phyloP scores from a whole-genome alignment of 1,140 invertebrate genomes.

The Cyphomyrmex costatus region DNA sequence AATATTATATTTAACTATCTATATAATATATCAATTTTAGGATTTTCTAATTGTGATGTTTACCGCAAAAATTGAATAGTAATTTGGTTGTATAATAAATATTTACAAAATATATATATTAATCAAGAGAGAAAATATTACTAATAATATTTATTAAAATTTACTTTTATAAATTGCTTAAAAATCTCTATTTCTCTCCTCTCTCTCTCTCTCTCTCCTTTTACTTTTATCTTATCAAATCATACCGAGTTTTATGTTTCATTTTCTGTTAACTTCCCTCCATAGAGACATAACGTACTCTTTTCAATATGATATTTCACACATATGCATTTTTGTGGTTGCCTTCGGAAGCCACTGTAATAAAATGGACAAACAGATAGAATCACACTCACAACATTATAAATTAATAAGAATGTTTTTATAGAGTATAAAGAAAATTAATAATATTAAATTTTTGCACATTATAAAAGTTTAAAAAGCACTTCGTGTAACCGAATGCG shows the following conservation, averaged over 20 bases:
- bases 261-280: background rate
- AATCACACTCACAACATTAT: background rate
- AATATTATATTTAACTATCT: background rate
- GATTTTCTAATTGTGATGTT: background rate
- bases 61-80: background rate
- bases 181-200: too few relatives aligned
- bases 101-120: background rate
- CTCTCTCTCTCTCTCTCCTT: too few relatives aligned
- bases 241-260: background rate
- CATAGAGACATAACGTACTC: background rate
- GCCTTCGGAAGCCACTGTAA: constrained; percentile 16
- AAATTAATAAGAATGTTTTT: background rate
- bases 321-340: constrained; percentile 32
- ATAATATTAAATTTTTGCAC: background rate
- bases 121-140: background rate
- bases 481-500: background rate
- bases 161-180: constrained; percentile 14
- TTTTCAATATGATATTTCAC: constrained; percentile 32
- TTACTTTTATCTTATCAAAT: background rate
- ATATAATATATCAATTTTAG: background rate
- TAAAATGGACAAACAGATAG: constrained; percentile 27
- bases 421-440: too few relatives aligned
- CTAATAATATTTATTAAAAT: constrained; percentile 2
- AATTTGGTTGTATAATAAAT: background rate
- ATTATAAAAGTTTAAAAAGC: constrained; percentile 16